phyloP scores from a whole-genome alignment of 2,113 vertebrate species.

The Marcusenius ussheri region DNA sequence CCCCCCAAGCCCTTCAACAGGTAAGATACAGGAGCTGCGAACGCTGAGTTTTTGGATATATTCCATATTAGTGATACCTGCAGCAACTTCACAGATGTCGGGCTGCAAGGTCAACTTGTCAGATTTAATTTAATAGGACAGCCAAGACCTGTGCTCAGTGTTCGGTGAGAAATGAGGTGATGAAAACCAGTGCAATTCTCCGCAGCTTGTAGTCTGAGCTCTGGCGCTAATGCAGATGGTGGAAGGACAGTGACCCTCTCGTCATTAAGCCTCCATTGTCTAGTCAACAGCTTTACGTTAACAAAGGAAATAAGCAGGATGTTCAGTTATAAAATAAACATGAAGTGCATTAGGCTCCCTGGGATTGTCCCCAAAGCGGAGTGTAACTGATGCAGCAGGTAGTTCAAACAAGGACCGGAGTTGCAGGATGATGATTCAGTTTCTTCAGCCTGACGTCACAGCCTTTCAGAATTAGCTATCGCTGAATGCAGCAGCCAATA shows the following conservation, averaged over 20 bases:
- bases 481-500: neutral
- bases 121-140: neutral
- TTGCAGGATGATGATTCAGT: neutral
- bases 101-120: neutral
- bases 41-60: neutral
- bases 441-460: neutral
- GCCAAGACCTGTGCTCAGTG: neutral
- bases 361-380: neutral
- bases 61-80: neutral
- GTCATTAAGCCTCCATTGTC: neutral
- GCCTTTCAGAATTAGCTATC: too few species aligned
- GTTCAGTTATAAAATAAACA: neutral
- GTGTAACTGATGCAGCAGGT: neutral
- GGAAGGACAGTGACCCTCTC: neutral
- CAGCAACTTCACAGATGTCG: neutral
- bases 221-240: neutral
- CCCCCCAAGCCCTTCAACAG: neutral
- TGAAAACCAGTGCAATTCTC: neutral
- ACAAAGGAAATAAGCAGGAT: neutral
- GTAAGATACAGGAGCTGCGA: slow-evolving; percentile 26
- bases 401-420: neutral
- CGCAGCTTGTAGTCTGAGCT: neutral
- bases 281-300: neutral
- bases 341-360: neutral
- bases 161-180: neutral